Conservation (phyloP, 1,140 invertebrate genomes). For the Aporrectodea caliginosa region DNA sequence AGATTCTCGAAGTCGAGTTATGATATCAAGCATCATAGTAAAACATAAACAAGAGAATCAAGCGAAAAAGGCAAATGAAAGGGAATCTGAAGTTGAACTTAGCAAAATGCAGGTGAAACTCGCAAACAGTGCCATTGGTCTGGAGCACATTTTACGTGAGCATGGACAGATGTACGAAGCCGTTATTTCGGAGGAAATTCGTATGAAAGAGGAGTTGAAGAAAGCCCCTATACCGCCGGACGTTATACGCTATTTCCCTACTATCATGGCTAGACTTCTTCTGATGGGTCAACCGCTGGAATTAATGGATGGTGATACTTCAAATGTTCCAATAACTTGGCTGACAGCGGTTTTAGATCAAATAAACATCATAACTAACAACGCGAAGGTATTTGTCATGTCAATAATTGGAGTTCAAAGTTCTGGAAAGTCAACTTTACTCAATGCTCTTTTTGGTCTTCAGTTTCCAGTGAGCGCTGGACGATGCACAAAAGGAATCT, state of each 20-base stretch:
- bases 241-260: neutral
- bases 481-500: conserved; percentile 28
- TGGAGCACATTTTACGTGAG: neutral
- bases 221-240: neutral
- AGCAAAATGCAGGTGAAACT: neutral
- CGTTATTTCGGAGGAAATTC: no score
- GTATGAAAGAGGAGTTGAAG: no score
- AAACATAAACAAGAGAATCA: no score
- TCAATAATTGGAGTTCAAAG: neutral
- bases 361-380: neutral
- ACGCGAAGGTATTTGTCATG: conserved; percentile 8
- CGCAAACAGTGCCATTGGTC: neutral
- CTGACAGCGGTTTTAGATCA: neutral
- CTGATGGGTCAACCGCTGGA: conserved; percentile 14
- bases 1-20: no score
- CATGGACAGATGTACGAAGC: neutral
- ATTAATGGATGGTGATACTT: conserved; percentile 9
- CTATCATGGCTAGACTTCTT: neutral
- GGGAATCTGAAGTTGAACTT: neutral
- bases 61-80: no score
- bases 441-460: conserved; percentile 29
- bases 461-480: conserved; percentile 30
- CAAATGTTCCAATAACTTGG: conserved; percentile 4
- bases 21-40: no score
- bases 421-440: conserved; percentile 18